Conservation (phyloP, 2,888 invertebrate genomes). For the Perithous albicinctus region DNA sequence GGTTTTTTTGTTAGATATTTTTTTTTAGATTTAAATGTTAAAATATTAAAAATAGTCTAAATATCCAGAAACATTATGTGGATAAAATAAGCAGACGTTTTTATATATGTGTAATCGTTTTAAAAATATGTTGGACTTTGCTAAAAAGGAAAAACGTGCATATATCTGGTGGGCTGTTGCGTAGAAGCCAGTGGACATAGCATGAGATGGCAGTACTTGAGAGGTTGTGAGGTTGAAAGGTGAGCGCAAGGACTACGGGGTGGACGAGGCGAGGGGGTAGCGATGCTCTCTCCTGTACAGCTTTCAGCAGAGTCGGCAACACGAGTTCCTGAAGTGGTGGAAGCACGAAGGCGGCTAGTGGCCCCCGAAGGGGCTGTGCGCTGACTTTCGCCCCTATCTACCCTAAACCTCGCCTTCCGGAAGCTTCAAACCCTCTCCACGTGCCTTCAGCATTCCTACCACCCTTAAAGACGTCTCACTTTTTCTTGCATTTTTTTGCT, state of each 20-base stretch:
- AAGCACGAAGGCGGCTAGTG: constrained; percentile 81
- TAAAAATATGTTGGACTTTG: constrained; percentile 19
- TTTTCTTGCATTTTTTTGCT: constrained; percentile 30
- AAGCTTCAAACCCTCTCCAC: constrained; percentile 47
- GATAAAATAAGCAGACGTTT: neutral
- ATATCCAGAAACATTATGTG: neutral
- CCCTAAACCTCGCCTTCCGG: constrained; percentile 68
- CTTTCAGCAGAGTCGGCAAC: constrained; percentile 82
- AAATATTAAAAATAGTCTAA: neutral
- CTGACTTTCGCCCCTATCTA: constrained; percentile 78
- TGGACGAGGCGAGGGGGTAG: constrained; percentile 72
- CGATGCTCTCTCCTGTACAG: constrained; percentile 74
- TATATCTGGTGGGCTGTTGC: neutral
- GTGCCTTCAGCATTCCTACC: constrained; percentile 34
- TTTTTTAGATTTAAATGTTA: too few species aligned
- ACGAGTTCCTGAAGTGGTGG: constrained; percentile 81
- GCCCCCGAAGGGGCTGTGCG: constrained; percentile 83
- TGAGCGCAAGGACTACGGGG: constrained; percentile 71
- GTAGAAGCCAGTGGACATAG: constrained; percentile 43
- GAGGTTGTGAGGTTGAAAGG: constrained; percentile 68
- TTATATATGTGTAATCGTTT: neutral
- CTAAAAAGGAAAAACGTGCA: neutral
- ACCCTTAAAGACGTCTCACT: constrained; percentile 37
- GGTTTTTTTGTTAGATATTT: neutral
- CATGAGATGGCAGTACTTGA: constrained; percentile 52